phyloP scores from a whole-genome alignment of 2,113 vertebrate species.

The Prunella himalayana region DNA sequence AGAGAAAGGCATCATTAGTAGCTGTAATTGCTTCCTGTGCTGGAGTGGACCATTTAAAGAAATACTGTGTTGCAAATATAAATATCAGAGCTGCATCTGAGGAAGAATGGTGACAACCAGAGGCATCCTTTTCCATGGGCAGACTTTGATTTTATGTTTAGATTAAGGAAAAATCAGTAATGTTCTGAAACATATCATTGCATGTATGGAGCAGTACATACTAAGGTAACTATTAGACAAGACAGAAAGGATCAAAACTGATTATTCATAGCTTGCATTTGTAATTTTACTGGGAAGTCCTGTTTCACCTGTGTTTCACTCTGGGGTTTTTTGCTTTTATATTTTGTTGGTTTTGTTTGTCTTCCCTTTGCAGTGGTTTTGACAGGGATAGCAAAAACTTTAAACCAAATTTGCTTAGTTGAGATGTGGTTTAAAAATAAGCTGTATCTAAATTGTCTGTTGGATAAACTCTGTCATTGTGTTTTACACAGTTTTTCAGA shows the following conservation, averaged over 20 bases:
- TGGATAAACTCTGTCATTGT: background rate
- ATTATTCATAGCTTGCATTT: background rate
- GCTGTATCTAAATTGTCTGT: background rate
- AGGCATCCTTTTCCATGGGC: background rate
- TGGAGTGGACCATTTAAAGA: background rate
- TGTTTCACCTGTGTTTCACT: background rate
- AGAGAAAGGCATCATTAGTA: background rate
- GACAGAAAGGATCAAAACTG: background rate
- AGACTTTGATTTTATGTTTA: background rate
- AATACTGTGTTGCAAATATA: background rate
- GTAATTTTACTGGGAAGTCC: background rate
- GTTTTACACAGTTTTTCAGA: background rate
- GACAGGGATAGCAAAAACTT: background rate
- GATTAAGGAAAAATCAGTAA: background rate
- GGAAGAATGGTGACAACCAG: background rate
- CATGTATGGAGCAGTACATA: background rate
- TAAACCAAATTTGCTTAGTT: background rate
- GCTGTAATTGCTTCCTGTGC: background rate
- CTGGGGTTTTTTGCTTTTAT: fast-evolving
- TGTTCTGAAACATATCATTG: background rate
- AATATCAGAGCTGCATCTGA: background rate
- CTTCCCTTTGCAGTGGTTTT: background rate
- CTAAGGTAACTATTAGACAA: background rate
- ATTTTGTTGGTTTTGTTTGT: background rate
- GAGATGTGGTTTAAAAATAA: background rate